A percentile compares a stretch with the other conserved stretches of the same genome.
Conservation (phyloP, 2,113 vertebrate species). For the Corvus moneduloides region DNA sequence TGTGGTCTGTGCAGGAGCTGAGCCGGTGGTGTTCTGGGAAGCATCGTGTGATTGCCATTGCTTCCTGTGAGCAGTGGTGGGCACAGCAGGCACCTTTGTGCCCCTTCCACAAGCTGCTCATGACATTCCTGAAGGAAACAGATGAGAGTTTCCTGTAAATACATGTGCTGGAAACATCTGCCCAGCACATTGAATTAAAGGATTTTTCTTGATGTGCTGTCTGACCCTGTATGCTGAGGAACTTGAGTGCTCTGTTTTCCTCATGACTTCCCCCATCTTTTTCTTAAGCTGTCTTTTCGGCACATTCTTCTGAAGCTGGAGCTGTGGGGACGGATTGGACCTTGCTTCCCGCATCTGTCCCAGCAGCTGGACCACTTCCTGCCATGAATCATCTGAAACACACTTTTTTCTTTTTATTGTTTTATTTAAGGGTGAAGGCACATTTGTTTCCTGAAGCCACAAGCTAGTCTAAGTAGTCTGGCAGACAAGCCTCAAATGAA, state of each 20-base stretch:
- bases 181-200: not conserved
- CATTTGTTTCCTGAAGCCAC: slow-evolving; percentile 40
- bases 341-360: slow-evolving; percentile 29
- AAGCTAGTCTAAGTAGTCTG: not conserved
- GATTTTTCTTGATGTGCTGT: slow-evolving; percentile 30
- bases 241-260: not conserved
- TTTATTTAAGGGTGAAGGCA: slow-evolving; percentile 38
- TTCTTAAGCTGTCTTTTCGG: not conserved
- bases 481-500: not conserved
- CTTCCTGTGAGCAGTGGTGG: not conserved
- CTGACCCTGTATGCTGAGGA: not conserved
- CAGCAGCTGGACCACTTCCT: slow-evolving; percentile 56
- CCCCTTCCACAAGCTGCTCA: not conserved
- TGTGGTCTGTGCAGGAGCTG: not conserved
- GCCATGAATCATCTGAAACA: slow-evolving; percentile 16
- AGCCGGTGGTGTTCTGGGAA: not conserved
- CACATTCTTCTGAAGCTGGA: not conserved
- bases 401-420: not conserved
- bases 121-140: not conserved
- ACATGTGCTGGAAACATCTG: slow-evolving; percentile 43
- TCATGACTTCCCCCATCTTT: slow-evolving; percentile 23
- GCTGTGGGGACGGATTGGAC: not conserved
- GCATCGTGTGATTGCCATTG: fast-evolving
- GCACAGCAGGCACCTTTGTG: not conserved
- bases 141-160: slow-evolving; percentile 20